A percentile compares a stretch with the other conserved stretches of the same genome.
These are phyloP conservation scores for Dascillus cervinus DNA, from an alignment of 2,888 invertebrate species.

Conservation along the genomic window DNA sequence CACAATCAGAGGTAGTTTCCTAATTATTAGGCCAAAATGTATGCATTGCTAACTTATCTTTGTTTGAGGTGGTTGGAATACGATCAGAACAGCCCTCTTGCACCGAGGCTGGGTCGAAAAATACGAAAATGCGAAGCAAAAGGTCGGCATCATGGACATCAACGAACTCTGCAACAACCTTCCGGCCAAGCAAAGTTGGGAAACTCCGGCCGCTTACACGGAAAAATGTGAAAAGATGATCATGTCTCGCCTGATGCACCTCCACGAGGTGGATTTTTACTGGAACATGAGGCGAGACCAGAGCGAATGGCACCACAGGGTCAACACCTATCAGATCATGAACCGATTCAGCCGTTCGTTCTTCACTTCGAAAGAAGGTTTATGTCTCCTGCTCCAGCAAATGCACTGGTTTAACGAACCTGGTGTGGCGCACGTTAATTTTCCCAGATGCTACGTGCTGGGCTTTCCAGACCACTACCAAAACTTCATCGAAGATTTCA, in stretches of 20 bases:
- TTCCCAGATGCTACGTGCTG: constrained; percentile 79
- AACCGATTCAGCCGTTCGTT: constrained; percentile 78
- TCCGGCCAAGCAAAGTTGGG: constrained; percentile 38
- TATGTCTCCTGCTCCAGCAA: constrained; percentile 69
- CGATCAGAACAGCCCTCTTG: constrained; percentile 60
- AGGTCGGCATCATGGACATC: constrained; percentile 1
- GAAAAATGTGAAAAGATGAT: constrained; percentile 55
- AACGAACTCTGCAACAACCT: constrained; percentile 36
- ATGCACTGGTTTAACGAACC: constrained; percentile 82
- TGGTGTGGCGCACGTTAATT: constrained; percentile 70
- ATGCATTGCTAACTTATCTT: too few species aligned
- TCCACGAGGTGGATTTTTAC: constrained; percentile 75
- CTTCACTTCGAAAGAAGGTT: constrained; percentile 89
- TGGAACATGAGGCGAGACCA: constrained; percentile 86
- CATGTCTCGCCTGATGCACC: constrained; percentile 69
- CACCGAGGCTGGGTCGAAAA: constrained; percentile 70
- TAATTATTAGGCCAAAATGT: too few species aligned
- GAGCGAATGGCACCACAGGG: constrained; percentile 59
- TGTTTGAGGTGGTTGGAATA: constrained; percentile 57
- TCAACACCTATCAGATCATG: constrained; percentile 60
- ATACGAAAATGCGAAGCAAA: constrained; percentile 38
- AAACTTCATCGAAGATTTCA: constrained; percentile 82
- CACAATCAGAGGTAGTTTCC: constrained; percentile 47
- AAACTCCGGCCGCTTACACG: constrained; percentile 41
- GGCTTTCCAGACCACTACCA: constrained; percentile 76